Evolutionary conservation across 2,797 vertebrate species (phyloP), one percentile per base, ranked within the genome.

Genomic region (Arrhamphus sclerolepis): DNA sequence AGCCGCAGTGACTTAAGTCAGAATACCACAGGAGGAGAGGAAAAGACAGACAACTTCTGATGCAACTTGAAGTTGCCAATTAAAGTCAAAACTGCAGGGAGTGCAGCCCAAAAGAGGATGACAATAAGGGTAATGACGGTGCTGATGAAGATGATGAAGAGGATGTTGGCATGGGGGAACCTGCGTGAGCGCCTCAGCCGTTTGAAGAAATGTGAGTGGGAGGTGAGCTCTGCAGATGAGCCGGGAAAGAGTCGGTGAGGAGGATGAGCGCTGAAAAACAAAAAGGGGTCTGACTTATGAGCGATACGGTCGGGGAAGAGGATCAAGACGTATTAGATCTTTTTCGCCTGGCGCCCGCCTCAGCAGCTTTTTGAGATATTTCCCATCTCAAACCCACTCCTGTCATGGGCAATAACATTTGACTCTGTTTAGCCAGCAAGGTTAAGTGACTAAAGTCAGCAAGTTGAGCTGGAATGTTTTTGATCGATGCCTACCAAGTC

Each of bases 351-450:
- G 52, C 78, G 48, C 56, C 62, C 19, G 31, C 75, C 70, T 85
- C 73, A 70, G 83, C 80, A 74, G 44, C 63, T 60, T 91, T 86
- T 78, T 70, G 87, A 80, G 72, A 74, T 78, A 82, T 88, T 91
- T 85, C 69, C n/a, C 70, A 77, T 86, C 75, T 87, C 64, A 78
- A 75, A 81, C 70, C 72, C 54, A 70, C 74, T 80, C 47, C 79
- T 87, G 85, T 87, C 85, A 83, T 42, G 65, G 80, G 53, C 82
- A 86, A 86, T 88, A 80, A 81, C 66, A 70, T 76, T 77, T 31
- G 5, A 53, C 69, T 86, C 63, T 69, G 63, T 83, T 83, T 70
- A 84, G 69, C 69, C 63, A 51, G 55, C 63, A 65, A 60, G 56
- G 58, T 84, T 62, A 76, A 83, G 48, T 55, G 62, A 75, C 26